Conservation (phyloP, 2,797 vertebrate genomes). For the Moxostoma hubbsi region DNA sequence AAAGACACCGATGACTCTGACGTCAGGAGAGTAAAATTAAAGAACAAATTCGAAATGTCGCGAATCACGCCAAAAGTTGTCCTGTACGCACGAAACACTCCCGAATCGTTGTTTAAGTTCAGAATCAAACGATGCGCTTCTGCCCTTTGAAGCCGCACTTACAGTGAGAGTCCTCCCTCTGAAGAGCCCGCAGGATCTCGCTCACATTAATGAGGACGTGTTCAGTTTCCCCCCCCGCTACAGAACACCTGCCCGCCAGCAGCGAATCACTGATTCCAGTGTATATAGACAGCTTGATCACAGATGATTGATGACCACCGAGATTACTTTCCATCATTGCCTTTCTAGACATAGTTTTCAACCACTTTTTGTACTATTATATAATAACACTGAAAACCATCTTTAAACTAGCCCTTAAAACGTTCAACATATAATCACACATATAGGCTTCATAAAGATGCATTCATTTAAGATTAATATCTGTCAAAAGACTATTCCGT, state of each 20-base stretch:
- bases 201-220: constrained; percentile 89
- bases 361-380: constrained; percentile 85
- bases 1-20: constrained; percentile 67
- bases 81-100: constrained; percentile 2
- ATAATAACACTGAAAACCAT: constrained; percentile 77
- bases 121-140: constrained; percentile 21
- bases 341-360: constrained; percentile 88
- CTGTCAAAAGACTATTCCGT: neutral
- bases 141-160: constrained; percentile 11
- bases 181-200: constrained; percentile 68
- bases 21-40: constrained; percentile 68
- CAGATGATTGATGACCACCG: constrained; percentile 96
- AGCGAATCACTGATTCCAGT: constrained; percentile 71
- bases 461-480: constrained; percentile 2
- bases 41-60: constrained; percentile 53
- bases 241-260: constrained; percentile 73
- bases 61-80: constrained; percentile 23
- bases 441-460: neutral
- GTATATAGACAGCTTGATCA: constrained; percentile 89
- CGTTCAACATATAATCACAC: neutral
- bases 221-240: constrained; percentile 79
- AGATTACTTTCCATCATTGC: constrained; percentile 91
- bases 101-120: neutral
- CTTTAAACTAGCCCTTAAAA: constrained; percentile 65
- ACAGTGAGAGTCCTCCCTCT: constrained; percentile 29